A percentile compares a stretch with the other conserved stretches of the same genome.
Evolutionary conservation across 2,113 vertebrate species (phyloP).

Genomic region (Stegostoma tigrinum): DNA sequence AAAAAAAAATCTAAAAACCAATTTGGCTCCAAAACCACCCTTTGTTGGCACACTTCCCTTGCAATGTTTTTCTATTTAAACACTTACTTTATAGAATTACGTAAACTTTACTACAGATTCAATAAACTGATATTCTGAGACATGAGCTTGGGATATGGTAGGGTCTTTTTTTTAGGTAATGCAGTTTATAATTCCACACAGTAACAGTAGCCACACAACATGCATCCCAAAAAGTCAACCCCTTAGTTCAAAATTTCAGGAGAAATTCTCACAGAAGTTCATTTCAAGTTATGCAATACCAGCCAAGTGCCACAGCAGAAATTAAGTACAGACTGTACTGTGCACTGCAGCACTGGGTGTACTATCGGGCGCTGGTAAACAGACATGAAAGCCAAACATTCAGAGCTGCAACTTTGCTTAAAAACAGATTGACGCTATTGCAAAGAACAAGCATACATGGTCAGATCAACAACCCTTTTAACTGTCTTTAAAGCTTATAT

Average conservation of each 20-base stretch:
- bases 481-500: neutral
- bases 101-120: neutral
- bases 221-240: neutral
- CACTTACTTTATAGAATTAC: neutral
- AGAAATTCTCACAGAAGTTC: neutral
- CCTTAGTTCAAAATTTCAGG: neutral
- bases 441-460: neutral
- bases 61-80: neutral
- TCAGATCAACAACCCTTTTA: neutral
- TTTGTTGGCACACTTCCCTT: neutral
- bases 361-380: neutral
- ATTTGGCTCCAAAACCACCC: neutral
- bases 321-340: conserved; percentile 1
- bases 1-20: neutral
- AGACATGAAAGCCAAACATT: neutral
- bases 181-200: neutral
- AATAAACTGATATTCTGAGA: neutral
- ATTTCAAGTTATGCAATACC: neutral
- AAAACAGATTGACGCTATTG: neutral
- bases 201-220: neutral
- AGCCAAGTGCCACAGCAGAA: neutral
- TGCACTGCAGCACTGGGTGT: neutral
- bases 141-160: neutral
- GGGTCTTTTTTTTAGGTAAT: neutral
- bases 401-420: neutral